Base-by-base conservation (phyloP, 2,888 invertebrate genomes). In the Agrenia bidenticulata region DNA sequence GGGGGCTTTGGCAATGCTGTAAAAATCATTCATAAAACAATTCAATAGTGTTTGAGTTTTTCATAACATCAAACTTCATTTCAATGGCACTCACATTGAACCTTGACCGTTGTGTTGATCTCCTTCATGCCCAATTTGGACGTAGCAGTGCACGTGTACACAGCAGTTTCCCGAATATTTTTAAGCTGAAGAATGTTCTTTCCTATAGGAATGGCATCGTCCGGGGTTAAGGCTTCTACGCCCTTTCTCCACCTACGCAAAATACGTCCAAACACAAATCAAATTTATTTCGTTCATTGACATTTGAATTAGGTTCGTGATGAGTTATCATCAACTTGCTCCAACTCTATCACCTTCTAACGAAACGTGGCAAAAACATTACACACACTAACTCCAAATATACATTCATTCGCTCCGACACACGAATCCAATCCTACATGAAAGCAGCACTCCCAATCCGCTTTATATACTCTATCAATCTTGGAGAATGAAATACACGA, bases 121-220 rank as follows among this genome's bases (percentile, higher is more conserved):
- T 95, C 94, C 70, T 97, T 94, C 77, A 91, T 88, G 53, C 95
- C 97, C 62, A 98, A 85, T 17, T 92, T 93, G 78, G 95, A 95
- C 61, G 92, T 90, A 0, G 98, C 98, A 69, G 94, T 89, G 80
- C 98, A 99, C 0, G 97, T 98, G 83, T 94, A 99, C 82, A 97
- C 98, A 23, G 92, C 92, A 0, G 95, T 93, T 79, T 94, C 90
- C 77, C 89, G 86, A 73, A 99, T 91, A 79, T 94, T 89, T 58
- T 86, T 88, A 73, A 99, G 81, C 77, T 88, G 86, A 50, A 99
- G 84, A 15, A 93, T 89, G 81, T 97, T 98, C 67, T 88, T 87
- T 23, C 84, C 84, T 62, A 84, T 81, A 2, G 83, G 82, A 51
- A 92, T 85, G 77, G 91, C 88, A 81, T 94, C 92, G 80, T 93